These are phyloP conservation scores for Varroa destructor DNA, from an alignment of 1,140 invertebrate genomes.

Conservation along the genomic window DNA sequence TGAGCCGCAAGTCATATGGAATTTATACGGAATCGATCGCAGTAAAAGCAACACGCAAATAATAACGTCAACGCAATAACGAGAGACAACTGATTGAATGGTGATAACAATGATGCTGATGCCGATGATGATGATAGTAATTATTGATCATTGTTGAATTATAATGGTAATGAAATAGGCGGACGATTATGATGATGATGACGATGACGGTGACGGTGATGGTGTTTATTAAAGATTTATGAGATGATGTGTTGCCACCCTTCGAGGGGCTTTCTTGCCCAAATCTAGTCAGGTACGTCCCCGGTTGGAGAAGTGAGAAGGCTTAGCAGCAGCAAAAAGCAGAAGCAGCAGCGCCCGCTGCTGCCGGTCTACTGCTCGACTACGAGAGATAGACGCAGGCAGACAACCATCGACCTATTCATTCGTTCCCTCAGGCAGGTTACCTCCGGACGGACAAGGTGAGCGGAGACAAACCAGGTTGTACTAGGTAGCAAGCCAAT, in stretches of 20 bases:
- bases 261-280: constrained; percentile 28
- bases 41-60: too few species aligned
- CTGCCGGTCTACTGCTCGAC: background rate
- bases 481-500: background rate
- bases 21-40: too few species aligned
- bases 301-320: constrained; percentile 24
- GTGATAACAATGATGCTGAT: too few species aligned
- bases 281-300: constrained; percentile 28
- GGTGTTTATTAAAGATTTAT: too few species aligned
- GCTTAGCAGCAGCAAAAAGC: background rate
- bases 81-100: too few species aligned
- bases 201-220: too few species aligned
- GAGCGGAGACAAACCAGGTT: background rate
- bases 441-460: background rate
- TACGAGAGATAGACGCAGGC: background rate
- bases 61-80: too few species aligned
- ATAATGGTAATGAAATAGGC: too few species aligned
- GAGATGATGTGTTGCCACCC: constrained; percentile 27
- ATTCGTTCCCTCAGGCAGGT: background rate
- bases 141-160: too few species aligned
- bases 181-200: too few species aligned
- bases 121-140: too few species aligned
- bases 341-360: background rate
- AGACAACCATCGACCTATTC: background rate
- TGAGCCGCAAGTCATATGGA: too few species aligned